Base-by-base conservation (phyloP, 2,113 vertebrate species). In the Hippocampus comes region DNA sequence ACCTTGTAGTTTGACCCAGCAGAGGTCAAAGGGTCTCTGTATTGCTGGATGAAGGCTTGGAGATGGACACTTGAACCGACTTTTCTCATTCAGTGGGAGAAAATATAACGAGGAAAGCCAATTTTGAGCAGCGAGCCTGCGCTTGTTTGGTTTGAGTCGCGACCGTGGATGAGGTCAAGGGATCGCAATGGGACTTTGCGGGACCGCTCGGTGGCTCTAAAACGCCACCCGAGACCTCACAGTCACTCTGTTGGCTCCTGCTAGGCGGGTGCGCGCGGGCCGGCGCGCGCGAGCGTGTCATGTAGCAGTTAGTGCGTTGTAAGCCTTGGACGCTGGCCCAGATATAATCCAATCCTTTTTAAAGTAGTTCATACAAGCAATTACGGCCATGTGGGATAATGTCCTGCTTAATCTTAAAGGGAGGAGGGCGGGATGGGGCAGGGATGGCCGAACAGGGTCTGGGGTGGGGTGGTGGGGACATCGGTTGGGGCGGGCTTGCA, bases 341-440 rank as follows among this genome's bases (percentile, higher is more conserved):
- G 56, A 57, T 75, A 70, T 90, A 88, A 89, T 89, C 89, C 87
- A 88, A 85, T 90, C 91, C 86, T 89, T 87, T 86, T 87, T 88
- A 90, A 93, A 92, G 87, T 90, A 87, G 88, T 92, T 90, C 87
- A 89, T 86, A 88, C 83, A 88, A 91, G 88, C 87, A 90, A 87
- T 92, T 89, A 91, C 78, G 86, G 51, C 71, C 68, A 46, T 78
- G 78, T 76, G 80, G 91, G 86, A 92, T 90, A 90, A 91, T 89
- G 89, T 89, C 82, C 82, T 56, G 68, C 76, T 86, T 91, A 91
- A 91, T 93, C 89, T 90, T 77, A 49, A 72, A 67, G 77, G 42
- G 74, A 48, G 61, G 8, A 74, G 67, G 69, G n/a, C 15, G 67
- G 75, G 64, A 38, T 38, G 34, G 34, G 34, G 34, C 34, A 5